phyloP scores from a whole-genome alignment of 1,140 invertebrate genomes.

The Maconellicoccus hirsutus region DNA sequence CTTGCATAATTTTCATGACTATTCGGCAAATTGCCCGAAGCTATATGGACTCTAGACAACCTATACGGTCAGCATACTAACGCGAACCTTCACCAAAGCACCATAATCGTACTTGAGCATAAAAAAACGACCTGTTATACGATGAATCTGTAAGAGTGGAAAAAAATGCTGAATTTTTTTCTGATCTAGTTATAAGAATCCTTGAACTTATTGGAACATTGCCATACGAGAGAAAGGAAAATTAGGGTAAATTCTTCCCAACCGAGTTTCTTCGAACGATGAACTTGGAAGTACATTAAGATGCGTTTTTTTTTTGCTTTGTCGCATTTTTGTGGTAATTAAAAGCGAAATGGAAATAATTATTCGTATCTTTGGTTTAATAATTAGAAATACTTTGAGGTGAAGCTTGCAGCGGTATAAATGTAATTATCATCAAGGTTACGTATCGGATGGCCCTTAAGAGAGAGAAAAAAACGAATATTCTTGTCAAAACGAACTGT shows the following conservation, averaged over 20 bases:
- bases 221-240: background rate
- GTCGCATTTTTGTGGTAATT: background rate
- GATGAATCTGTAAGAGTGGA: background rate
- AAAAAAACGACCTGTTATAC: background rate
- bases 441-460: background rate
- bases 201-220: background rate
- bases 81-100: background rate
- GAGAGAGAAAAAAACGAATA: constrained; percentile 19
- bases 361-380: background rate
- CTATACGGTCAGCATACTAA: background rate
- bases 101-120: background rate
- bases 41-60: background rate
- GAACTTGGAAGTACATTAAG: too few species aligned
- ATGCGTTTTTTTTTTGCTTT: background rate
- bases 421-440: constrained; percentile 18
- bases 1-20: background rate
- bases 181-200: background rate
- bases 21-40: constrained; percentile 2
- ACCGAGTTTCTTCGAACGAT: background rate
- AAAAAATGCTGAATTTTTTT: background rate
- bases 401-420: background rate
- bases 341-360: background rate
- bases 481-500: constrained; percentile 5
- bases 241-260: background rate
- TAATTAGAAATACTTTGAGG: constrained; percentile 11